A percentile compares a stretch with the other conserved stretches of the same genome.
Conservation (phyloP, 2,113 vertebrate species). For the Nesoenas mayeri region DNA sequence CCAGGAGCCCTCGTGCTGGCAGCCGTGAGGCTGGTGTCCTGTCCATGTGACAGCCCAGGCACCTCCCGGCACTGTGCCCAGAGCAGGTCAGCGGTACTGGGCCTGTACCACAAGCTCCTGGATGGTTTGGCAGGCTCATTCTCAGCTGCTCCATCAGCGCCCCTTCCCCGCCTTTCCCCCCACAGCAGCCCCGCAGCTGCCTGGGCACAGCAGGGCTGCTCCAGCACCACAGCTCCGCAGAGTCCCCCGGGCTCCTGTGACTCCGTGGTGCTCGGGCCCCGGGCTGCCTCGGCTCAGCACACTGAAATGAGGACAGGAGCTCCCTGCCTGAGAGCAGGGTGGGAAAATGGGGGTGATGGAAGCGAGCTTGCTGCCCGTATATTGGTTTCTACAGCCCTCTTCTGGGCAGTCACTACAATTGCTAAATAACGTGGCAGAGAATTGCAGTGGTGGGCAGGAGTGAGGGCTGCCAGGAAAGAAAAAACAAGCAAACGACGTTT, state of each 20-base stretch:
- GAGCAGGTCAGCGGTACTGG: not conserved
- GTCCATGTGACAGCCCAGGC: rapidly evolving
- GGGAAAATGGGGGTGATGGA: not conserved
- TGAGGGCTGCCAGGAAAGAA: not conserved
- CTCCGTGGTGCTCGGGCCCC: not conserved
- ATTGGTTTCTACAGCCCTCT: slow-evolving; percentile 42
- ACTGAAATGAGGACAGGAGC: not conserved
- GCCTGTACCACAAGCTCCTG: not conserved
- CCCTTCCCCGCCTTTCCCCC: too few species aligned
- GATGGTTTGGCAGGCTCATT: not conserved
- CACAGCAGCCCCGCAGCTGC: rapidly evolving
- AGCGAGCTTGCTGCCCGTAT: not conserved
- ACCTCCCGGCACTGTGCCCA: rapidly evolving
- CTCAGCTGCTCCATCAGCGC: not conserved
- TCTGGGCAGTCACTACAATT: not conserved
- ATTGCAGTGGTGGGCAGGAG: rapidly evolving
- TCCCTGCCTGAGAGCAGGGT: not conserved
- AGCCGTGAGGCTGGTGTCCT: not conserved
- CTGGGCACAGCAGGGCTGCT: not conserved
- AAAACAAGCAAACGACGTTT: not conserved
- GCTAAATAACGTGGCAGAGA: not conserved
- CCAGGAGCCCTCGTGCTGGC: not conserved
- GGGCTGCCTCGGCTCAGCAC: not conserved
- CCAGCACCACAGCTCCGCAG: not conserved
- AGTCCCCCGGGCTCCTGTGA: not conserved